These are phyloP conservation scores for Temnothorax curvispinosus DNA, from an alignment of 1,140 invertebrate genomes.

Conservation along the genomic window DNA sequence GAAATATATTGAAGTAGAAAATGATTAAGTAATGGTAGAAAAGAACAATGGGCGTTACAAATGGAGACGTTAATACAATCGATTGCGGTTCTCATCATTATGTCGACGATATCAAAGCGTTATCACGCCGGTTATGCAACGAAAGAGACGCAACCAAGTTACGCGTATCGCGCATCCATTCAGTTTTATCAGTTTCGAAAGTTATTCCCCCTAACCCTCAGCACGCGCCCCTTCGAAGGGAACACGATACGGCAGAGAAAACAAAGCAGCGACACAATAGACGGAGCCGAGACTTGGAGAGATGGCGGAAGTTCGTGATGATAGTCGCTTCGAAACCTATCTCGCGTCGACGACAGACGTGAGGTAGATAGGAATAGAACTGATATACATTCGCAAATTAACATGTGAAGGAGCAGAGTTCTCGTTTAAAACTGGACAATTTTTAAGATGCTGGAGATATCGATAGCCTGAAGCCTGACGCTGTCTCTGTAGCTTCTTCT, in stretches of 20 bases:
- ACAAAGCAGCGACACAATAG: slow-evolving; percentile 13
- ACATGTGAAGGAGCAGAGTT: background rate
- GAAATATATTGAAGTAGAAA: background rate
- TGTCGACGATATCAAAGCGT: slow-evolving; percentile 37
- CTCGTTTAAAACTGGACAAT: background rate
- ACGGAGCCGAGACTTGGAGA: background rate
- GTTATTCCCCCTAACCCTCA: slow-evolving; percentile 28
- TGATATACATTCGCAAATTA: background rate
- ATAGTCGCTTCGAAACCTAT: slow-evolving; percentile 26
- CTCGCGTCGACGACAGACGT: background rate
- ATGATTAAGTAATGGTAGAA: background rate
- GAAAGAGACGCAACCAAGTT: slow-evolving; percentile 40
- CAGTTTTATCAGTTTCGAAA: slow-evolving; percentile 51
- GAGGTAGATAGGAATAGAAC: background rate
- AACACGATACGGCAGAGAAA: background rate
- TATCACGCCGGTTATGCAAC: slow-evolving; percentile 52
- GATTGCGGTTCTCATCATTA: slow-evolving; percentile 22
- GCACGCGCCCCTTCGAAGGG: slow-evolving; percentile 26
- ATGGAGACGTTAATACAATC: background rate
- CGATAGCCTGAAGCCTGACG: background rate
- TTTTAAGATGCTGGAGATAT: background rate
- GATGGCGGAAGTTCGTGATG: slow-evolving; percentile 23
- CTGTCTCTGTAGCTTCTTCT: background rate
- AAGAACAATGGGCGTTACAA: background rate
- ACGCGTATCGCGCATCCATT: slow-evolving; percentile 15